phyloP scores from a whole-genome alignment of 2,888 invertebrate species.

The Blera fallax region DNA sequence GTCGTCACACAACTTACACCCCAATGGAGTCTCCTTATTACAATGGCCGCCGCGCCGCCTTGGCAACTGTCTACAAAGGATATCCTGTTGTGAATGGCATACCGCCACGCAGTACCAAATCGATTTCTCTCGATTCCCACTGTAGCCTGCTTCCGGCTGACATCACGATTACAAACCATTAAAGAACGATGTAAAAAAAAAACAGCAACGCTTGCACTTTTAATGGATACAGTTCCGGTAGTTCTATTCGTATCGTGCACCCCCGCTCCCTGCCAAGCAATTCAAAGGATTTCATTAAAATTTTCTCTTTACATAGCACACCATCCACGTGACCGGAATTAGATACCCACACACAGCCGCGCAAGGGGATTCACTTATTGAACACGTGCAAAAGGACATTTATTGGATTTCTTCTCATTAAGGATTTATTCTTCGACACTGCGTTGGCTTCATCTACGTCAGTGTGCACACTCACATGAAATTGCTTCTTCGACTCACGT shows the following conservation, averaged over 20 bases:
- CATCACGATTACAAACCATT: slow-evolving; percentile 40
- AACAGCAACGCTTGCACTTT: slow-evolving; percentile 43
- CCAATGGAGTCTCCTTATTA: not conserved
- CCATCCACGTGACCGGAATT: slow-evolving; percentile 70
- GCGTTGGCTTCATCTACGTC: slow-evolving; percentile 48
- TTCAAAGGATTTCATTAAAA: slow-evolving; percentile 66
- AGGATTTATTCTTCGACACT: slow-evolving; percentile 43
- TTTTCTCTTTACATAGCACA: slow-evolving; percentile 45
- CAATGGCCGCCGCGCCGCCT: slow-evolving; percentile 17
- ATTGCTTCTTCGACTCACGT: slow-evolving; percentile 58
- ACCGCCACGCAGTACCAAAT: not conserved
- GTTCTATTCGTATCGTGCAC: slow-evolving; percentile 27
- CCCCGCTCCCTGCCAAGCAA: slow-evolving; percentile 20
- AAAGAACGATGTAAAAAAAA: slow-evolving; percentile 12
- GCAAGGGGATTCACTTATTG: slow-evolving; percentile 62
- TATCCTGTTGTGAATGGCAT: slow-evolving; percentile 32
- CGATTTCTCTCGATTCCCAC: slow-evolving; percentile 3
- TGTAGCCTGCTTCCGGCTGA: slow-evolving; percentile 26
- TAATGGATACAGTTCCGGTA: slow-evolving; percentile 57
- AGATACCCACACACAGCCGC: slow-evolving; percentile 47
- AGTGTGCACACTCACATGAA: not conserved
- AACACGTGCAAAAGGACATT: slow-evolving; percentile 81
- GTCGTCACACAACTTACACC: slow-evolving; percentile 9
- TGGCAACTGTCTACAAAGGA: slow-evolving; percentile 26
- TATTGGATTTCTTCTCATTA: slow-evolving; percentile 79